Evolutionary conservation across 1,140 invertebrate genomes (phyloP).

Genomic region (Zaprionus ornatus): DNA sequence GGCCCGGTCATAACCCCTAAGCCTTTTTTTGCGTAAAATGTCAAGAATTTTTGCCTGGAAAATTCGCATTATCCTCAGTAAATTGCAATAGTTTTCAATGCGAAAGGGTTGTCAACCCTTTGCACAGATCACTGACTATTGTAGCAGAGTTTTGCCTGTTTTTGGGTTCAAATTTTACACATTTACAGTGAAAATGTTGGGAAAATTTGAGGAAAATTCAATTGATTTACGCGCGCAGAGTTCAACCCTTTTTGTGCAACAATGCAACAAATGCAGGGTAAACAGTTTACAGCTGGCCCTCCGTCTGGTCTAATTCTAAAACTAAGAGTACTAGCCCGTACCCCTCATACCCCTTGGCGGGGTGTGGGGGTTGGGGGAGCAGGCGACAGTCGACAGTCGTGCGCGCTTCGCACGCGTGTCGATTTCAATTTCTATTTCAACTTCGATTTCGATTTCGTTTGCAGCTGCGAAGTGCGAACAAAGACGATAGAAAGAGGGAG

Average conservation of each 20-base stretch:
- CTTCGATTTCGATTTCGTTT: slow-evolving; percentile 15
- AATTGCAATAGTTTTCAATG: slow-evolving; percentile 70
- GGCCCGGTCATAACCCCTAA: slow-evolving; percentile 34
- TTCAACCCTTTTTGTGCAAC: slow-evolving; percentile 71
- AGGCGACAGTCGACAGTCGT: slow-evolving; percentile 58
- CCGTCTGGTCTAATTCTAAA: slow-evolving; percentile 38
- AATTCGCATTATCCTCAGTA: slow-evolving; percentile 74
- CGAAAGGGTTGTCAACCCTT: slow-evolving; percentile 60
- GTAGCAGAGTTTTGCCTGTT: slow-evolving; percentile 38
- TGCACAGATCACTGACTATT: slow-evolving; percentile 45
- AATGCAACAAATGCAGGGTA: slow-evolving; percentile 57
- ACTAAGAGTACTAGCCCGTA: slow-evolving; percentile 4
- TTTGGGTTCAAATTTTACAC: slow-evolving; percentile 70
- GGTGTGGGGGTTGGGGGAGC: slow-evolving; percentile 6
- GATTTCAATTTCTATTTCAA: slow-evolving; percentile 62
- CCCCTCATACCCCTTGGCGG: too few species aligned
- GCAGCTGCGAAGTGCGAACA: slow-evolving; percentile 55
- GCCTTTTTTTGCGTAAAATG: slow-evolving; percentile 62
- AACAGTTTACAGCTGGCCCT: slow-evolving; percentile 30
- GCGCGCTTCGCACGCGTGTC: slow-evolving; percentile 69
- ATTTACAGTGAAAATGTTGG: slow-evolving; percentile 59
- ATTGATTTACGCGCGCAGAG: slow-evolving; percentile 28
- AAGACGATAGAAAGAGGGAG: slow-evolving; percentile 34
- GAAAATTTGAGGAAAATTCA: slow-evolving; percentile 49
- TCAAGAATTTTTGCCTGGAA: slow-evolving; percentile 60